Evolutionary conservation across 2,888 invertebrate species (phyloP), one percentile per base, ranked within the genome.

Genomic region (Meliscaeva auricollis): DNA sequence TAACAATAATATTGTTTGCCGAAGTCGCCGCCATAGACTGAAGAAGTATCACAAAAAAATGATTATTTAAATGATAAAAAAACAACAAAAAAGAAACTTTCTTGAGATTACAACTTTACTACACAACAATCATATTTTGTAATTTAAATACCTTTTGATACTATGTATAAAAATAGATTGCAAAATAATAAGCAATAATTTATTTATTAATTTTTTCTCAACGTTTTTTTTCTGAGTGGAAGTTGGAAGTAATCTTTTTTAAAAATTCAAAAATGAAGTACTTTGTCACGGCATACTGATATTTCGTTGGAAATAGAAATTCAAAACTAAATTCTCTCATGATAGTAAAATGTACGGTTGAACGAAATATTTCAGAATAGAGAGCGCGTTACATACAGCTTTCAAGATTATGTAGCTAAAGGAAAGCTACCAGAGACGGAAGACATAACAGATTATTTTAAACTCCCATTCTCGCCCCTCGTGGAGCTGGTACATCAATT

Each of bases 1-100:
- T 92, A 38, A 92, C 92, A 87, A 92, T 91, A 83, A 92, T 91
- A 89, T 90, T 92, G 87, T 90, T 91, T 60, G 90, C 88, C 78
- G 91, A 90, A 46, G 91, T 90, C 70, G 89, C 90, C 82, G 91
- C 89, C 90, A 91, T 88, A 30, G 87, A 77, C 82, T 87, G 56
- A 68, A 78, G 54, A 68, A 75, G 50, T 60, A 73, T 68, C 48
- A 87, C 64, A 72, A 73, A 75, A 66, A 35, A 26, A 50, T 3
- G 11, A 66, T 68, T 80, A 15, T 62, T 72, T 73, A 50, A 66
- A 48, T 56, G 22, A 50, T 48, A 52, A 6, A 7, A 64, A 66
- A 44, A 17, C 7, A 20, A 48, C 44, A 30, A 26, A 5, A 48
- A 44, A n/a, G n/a, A n/a, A n/a, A n/a, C n/a, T 50, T 13, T 48